Conservation (phyloP, 2,888 invertebrate genomes). For the Muscina levida region DNA sequence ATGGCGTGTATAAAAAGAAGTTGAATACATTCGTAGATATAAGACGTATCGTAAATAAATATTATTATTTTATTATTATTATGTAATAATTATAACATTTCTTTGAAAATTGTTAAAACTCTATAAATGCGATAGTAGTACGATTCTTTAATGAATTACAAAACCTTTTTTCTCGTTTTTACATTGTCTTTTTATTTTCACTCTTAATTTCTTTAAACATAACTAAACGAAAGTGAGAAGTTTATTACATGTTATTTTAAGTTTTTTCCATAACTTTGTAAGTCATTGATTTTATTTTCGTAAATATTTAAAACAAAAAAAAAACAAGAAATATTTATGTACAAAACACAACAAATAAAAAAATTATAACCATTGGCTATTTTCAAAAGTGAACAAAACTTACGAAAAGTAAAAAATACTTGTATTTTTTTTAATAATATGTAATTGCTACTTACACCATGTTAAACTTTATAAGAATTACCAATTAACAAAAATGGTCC, state of each 20-base stretch:
- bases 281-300: slow-evolving; percentile 52
- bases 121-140: slow-evolving; percentile 41
- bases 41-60: slow-evolving; percentile 31
- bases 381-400: slow-evolving; percentile 15
- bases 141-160: slow-evolving; percentile 45
- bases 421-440: no score
- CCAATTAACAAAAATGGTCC: slow-evolving; percentile 50
- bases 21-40: slow-evolving; percentile 34
- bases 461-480: slow-evolving; percentile 42
- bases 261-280: slow-evolving; percentile 53
- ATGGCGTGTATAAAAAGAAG: slow-evolving; percentile 55
- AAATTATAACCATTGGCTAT: background rate
- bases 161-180: slow-evolving; percentile 33
- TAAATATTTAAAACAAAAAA: slow-evolving; percentile 39
- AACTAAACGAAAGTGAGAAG: slow-evolving; percentile 7
- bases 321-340: slow-evolving; percentile 45
- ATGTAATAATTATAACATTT: slow-evolving; percentile 20
- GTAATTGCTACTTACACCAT: slow-evolving; percentile 10
- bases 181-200: slow-evolving; percentile 5
- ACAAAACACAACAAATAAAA: slow-evolving; percentile 29
- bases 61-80: slow-evolving; percentile 36
- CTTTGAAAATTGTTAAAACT: slow-evolving; percentile 34
- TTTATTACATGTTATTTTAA: slow-evolving; percentile 29
- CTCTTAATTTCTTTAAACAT: slow-evolving; percentile 9
- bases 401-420: background rate